phyloP scores from a whole-genome alignment of 2,888 invertebrate species.

The Drosophila subsilvestris region DNA sequence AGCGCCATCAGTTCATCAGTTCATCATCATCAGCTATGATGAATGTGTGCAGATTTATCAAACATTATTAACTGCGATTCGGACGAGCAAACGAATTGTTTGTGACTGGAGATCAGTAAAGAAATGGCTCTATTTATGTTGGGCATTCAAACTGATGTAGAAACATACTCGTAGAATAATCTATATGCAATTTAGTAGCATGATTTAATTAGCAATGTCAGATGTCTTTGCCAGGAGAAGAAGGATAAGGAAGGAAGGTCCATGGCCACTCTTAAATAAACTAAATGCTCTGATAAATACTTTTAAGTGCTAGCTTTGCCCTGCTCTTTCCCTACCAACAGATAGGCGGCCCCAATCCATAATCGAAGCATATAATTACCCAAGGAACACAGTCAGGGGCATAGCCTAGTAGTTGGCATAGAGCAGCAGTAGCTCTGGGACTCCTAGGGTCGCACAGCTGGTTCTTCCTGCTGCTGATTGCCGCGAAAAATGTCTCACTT shows the following conservation, averaged over 20 bases:
- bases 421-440: background rate
- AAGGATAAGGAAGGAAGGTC: too few species aligned
- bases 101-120: too few species aligned
- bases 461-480: conserved; percentile 51
- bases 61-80: background rate
- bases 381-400: background rate
- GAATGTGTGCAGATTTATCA: conserved; percentile 57
- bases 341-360: background rate
- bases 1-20: conserved; percentile 7
- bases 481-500: conserved; percentile 71
- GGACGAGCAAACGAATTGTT: background rate
- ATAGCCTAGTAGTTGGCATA: background rate
- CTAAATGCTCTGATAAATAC: too few species aligned
- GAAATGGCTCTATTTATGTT: too few species aligned
- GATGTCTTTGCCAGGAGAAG: too few species aligned
- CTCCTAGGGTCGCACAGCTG: conserved; percentile 50
- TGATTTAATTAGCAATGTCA: too few species aligned
- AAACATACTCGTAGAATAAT: too few species aligned
- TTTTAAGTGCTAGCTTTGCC: too few species aligned
- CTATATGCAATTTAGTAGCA: too few species aligned
- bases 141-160: too few species aligned
- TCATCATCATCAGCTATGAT: conserved; percentile 52
- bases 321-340: background rate
- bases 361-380: conserved; percentile 59
- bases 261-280: too few species aligned